A percentile compares a stretch with the other conserved stretches of the same genome.
These are phyloP conservation scores for Cactoblastis cactorum DNA, from an alignment of 2,888 invertebrate genomes.

Conservation along the genomic window DNA sequence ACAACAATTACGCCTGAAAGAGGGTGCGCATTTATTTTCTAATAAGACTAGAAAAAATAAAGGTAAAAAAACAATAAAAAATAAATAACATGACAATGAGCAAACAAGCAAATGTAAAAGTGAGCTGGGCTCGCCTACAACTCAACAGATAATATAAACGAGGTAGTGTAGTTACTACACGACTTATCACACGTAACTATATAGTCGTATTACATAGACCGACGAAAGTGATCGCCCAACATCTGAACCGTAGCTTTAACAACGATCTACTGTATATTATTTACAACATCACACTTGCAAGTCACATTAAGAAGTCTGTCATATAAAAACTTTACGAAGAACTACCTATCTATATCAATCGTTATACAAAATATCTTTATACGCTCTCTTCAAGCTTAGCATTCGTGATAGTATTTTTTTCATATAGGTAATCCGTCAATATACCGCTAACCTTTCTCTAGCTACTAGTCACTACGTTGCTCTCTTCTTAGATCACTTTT, in stretches of 20 bases:
- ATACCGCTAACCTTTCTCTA: conserved; percentile 51
- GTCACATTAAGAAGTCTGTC: conserved; percentile 72
- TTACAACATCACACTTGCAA: conserved; percentile 76
- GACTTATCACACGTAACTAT: conserved; percentile 58
- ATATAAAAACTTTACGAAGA: conserved; percentile 73
- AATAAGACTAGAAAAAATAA: conserved; percentile 59
- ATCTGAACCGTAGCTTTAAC: conserved; percentile 32
- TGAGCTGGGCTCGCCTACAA: conserved; percentile 67
- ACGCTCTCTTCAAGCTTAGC: conserved; percentile 63
- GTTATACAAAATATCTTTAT: conserved; percentile 76
- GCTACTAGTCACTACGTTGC: conserved; percentile 59
- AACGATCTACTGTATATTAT: conserved; percentile 48
- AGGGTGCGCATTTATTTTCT: conserved; percentile 45
- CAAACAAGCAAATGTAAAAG: conserved; percentile 59
- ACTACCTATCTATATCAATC: conserved; percentile 63
- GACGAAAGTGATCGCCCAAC: conserved; percentile 40
- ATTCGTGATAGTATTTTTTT: conserved; percentile 38
- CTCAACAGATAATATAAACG: conserved; percentile 55
- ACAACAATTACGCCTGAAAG: conserved; percentile 38
- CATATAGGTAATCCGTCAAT: conserved; percentile 32
- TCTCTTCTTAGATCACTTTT: conserved; percentile 50
- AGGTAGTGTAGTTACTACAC: conserved; percentile 77
- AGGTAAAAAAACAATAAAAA: conserved; percentile 45
- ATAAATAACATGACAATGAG: conserved; percentile 51
- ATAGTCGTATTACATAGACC: conserved; percentile 38